Evolutionary conservation across 1,140 invertebrate genomes (phyloP).

Genomic region (Protaetia brevitarsis): DNA sequence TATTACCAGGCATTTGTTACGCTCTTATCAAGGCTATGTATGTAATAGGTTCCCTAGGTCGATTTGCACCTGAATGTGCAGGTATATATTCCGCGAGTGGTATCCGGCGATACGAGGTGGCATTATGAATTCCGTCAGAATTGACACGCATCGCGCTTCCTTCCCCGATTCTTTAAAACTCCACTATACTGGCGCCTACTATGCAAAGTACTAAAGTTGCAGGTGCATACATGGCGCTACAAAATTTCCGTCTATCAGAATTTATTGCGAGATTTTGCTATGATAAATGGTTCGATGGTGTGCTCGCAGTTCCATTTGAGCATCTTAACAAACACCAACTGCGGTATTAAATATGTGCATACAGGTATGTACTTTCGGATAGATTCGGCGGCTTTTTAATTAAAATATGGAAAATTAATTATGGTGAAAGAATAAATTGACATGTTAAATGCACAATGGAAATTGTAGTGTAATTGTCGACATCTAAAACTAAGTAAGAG

Average conservation of each 20-base stretch:
- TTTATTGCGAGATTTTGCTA: neutral
- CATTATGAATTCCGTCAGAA: neutral
- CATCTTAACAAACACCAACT: neutral
- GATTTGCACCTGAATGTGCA: slow-evolving; percentile 14
- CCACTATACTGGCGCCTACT: neutral
- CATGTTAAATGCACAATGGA: too few relatives aligned
- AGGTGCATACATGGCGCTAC: neutral
- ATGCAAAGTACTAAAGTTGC: slow-evolving; percentile 12
- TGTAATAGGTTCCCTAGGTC: slow-evolving; percentile 14
- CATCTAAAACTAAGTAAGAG: too few relatives aligned
- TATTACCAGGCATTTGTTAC: slow-evolving; percentile 21
- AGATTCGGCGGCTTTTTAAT: neutral
- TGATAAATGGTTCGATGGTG: neutral
- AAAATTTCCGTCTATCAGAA: slow-evolving; percentile 5
- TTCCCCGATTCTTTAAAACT: neutral
- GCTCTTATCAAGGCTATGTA: slow-evolving; percentile 7
- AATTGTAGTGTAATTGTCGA: too few relatives aligned
- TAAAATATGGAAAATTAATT: neutral
- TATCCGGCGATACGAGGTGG: slow-evolving; percentile 7
- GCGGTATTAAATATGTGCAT: neutral
- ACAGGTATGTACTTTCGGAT: neutral
- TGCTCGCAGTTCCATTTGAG: neutral
- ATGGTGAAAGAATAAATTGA: too few relatives aligned
- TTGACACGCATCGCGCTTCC: neutral
- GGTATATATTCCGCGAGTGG: slow-evolving; percentile 19